Base-by-base conservation (phyloP, 2,888 invertebrate species). In the Chaetoderma sp. region DNA sequence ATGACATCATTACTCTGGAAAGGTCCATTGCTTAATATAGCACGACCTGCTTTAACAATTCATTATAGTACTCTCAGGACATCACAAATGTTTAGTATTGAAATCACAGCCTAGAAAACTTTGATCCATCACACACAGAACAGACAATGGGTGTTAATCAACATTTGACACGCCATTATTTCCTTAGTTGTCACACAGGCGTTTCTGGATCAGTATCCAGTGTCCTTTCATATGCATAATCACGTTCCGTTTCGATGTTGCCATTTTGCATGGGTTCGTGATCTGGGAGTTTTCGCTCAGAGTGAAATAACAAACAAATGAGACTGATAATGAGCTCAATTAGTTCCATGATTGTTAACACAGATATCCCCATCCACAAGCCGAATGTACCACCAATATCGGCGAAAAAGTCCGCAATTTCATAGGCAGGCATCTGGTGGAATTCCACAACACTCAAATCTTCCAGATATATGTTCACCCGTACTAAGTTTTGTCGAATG, bases 301-400 rank as follows among this genome's bases (percentile, higher is more conserved):
- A 71, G 65, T 79, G 76, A 60, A 79, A 79, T 18, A 80, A 59
- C 30, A 80, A 66, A 52, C 76, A 66, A 30, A 77, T 28, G 6
- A 82, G 73, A 30, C 80, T 70, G 1, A 78, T 73, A n/a, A 80
- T 59, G 1, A 82, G 70, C 62, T 81, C 80, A 27, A 81, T 71
- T 16, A 82, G 65, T 66, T 82, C 82, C 79, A 80, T 79, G 33
- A 81, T 77, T 6, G 82, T 82, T 39, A 82, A 64, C 32, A 82
- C 79, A 30, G 82, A 82, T 49, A 82, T 79, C 5, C 83, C 83
- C 78, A 82, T 82, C 83, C 83, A 83, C 27, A 83, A 71, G 5
- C 83, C 83, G 28, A 83, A 68, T 1, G 83, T 82, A 0, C 83
- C 83, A 4, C 83, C 83, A 33, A 83, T 81, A 60, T 83, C 83